phyloP scores from a whole-genome alignment of 1,140 invertebrate species.

The Apis mellifera region DNA sequence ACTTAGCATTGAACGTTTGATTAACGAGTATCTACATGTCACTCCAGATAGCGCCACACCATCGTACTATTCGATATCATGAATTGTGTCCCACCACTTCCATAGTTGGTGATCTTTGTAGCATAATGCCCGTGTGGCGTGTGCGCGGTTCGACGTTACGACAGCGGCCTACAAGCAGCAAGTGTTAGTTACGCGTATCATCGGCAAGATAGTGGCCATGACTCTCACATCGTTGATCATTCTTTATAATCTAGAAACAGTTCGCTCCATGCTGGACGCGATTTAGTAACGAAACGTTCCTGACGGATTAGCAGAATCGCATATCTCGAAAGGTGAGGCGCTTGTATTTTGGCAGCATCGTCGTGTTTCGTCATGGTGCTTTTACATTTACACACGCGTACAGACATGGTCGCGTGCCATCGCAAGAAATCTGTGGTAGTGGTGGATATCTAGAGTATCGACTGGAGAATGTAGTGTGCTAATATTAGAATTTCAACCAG shows the following conservation, averaged over 20 bases:
- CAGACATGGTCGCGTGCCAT: slow-evolving; percentile 26
- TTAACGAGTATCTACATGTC: slow-evolving; percentile 32
- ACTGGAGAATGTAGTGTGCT: slow-evolving; percentile 58
- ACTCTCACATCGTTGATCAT: slow-evolving; percentile 42
- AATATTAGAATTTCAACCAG: slow-evolving; percentile 70
- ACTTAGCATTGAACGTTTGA: not conserved
- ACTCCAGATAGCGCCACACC: slow-evolving; percentile 74
- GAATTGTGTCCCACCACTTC: slow-evolving; percentile 56
- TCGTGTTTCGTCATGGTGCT: slow-evolving; percentile 4
- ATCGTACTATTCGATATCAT: slow-evolving; percentile 38
- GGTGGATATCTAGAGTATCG: slow-evolving; percentile 62
- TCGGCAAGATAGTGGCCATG: slow-evolving; percentile 62
- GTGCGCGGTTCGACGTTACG: slow-evolving; percentile 71
- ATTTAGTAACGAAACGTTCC: not conserved
- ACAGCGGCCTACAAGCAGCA: slow-evolving; percentile 50
- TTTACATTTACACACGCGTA: slow-evolving; percentile 16
- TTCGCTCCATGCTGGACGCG: slow-evolving; percentile 12
- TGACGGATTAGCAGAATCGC: slow-evolving; percentile 46
- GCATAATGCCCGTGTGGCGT: slow-evolving; percentile 69
- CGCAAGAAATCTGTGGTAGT: slow-evolving; percentile 23
- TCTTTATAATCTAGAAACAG: slow-evolving; percentile 26
- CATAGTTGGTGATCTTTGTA: slow-evolving; percentile 75
- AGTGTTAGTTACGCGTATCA: slow-evolving; percentile 61
- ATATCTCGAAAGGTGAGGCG: slow-evolving; percentile 55
- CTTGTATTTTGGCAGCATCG: slow-evolving; percentile 42